Evolutionary conservation across 2,797 vertebrate species (phyloP), one percentile per base, ranked within the genome.

Genomic region (Dendrocincla tyrannina): DNA sequence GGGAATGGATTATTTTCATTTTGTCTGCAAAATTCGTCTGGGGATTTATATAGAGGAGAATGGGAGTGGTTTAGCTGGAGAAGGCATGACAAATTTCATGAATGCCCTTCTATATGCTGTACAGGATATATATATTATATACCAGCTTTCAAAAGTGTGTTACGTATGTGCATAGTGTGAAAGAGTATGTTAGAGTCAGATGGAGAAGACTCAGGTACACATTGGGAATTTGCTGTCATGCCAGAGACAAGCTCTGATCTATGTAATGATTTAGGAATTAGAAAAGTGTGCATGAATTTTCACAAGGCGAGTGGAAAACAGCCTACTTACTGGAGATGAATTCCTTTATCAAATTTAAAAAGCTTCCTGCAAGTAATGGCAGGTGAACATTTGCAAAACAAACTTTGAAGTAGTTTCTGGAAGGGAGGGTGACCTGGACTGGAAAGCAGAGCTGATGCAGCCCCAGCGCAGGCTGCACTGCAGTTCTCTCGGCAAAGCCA

Each of bases 381-480:
- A 18, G 11, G 30, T 35, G 41, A 80, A 37, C 3, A 37, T 75
- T 81, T 85, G 85, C 42, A 32, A 52, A 83, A 39, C n/a, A 85
- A 50, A 44, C 27, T 39, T 58, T 19, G 22, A 62, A 53, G 35
- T 53, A 20, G 27, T 74, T 77, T 88, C 12, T 68, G 3, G 1
- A 83, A 50, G 58, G 49, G 53, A 47, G 6, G 7, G 25, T 23
- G 33, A 80, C 27, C 23, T 24, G 9, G 7, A 9, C 17, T 83
- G 85, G 53, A 52, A 52, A 56, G 46, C 19, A 68, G 42, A 76
- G 35, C 15, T 1, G 2, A 24, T 0, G 0, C 25, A 24, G 52
- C 9, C 10, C 41, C 42, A 17, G 10, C 0, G 0, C 5, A 30
- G 17, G 18, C 55, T 56, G 56, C 0, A 2, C 39, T 52, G 1